phyloP scores from a whole-genome alignment of 2,113 vertebrate species.

The Agapornis roseicollis region DNA sequence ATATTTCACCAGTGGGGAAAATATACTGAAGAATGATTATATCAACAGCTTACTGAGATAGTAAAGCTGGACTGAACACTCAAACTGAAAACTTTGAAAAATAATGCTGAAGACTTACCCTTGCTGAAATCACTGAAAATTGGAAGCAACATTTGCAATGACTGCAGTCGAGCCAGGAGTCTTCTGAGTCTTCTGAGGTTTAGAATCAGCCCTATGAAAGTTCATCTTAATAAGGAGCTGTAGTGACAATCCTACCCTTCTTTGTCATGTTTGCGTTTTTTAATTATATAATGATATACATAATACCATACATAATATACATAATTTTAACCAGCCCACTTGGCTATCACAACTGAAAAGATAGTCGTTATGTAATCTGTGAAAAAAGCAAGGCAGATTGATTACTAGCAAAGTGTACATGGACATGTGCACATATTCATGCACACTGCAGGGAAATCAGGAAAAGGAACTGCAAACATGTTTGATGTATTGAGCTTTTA shows the following conservation, averaged over 20 bases:
- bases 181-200: background rate
- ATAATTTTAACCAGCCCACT: background rate
- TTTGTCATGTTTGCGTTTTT: background rate
- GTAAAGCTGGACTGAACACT: background rate
- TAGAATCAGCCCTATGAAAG: background rate
- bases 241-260: background rate
- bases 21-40: background rate
- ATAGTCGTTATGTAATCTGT: background rate
- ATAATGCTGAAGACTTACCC: background rate
- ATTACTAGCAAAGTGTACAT: background rate
- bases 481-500: background rate
- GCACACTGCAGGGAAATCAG: background rate
- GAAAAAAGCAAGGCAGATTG: background rate
- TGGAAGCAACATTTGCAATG: background rate
- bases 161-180: background rate
- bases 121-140: background rate
- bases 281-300: background rate
- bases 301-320: background rate
- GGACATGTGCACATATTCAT: background rate
- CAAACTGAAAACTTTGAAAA: background rate
- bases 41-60: background rate
- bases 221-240: background rate
- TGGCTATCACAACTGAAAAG: background rate
- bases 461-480: background rate
- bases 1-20: background rate